Conservation (phyloP, 35 echinoderm and acorn worm genomes). For the Ptychodera flava region DNA sequence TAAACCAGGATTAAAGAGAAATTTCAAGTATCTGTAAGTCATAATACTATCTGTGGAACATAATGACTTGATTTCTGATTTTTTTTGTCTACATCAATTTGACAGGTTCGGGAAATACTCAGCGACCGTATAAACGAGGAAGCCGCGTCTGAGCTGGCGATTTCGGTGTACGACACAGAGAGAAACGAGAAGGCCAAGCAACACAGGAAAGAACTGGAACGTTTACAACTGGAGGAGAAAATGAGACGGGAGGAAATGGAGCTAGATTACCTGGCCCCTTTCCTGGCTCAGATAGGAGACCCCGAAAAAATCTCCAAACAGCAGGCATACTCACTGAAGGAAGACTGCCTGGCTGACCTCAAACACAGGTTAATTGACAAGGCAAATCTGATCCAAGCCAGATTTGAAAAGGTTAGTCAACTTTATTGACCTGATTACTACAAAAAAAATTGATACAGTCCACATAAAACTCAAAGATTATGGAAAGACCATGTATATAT, state of each 20-base stretch:
- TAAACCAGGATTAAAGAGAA: no score
- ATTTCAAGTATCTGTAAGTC: no score
- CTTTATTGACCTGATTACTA: neutral
- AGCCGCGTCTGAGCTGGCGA: slow-evolving; percentile 65
- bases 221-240: slow-evolving; percentile 92
- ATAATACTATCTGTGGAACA: no score
- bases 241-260: slow-evolving; percentile 96
- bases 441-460: neutral
- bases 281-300: slow-evolving; percentile 94
- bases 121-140: slow-evolving; percentile 76
- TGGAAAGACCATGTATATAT: no score
- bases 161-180: slow-evolving; percentile 96
- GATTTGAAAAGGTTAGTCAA: slow-evolving; percentile 86
- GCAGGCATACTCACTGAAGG: slow-evolving; percentile 82
- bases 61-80: neutral
- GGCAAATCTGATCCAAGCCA: slow-evolving; percentile 93
- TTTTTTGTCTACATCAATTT: slow-evolving; percentile 20
- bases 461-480: no score
- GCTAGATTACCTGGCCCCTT: slow-evolving; percentile 93
- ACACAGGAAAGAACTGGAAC: slow-evolving; percentile 90
- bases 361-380: slow-evolving; percentile 96
- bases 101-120: slow-evolving; percentile 82
- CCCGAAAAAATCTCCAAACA: slow-evolving; percentile 80
- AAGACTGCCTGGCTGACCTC: slow-evolving; percentile 94
- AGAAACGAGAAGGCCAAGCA: slow-evolving; percentile 98